Percentiles rank a stretch among this genome's conserved stretches.
These are phyloP conservation scores for Loris lydekkerianus DNA, from an alignment of 2,797 vertebrate genomes.

Conservation along the genomic window DNA sequence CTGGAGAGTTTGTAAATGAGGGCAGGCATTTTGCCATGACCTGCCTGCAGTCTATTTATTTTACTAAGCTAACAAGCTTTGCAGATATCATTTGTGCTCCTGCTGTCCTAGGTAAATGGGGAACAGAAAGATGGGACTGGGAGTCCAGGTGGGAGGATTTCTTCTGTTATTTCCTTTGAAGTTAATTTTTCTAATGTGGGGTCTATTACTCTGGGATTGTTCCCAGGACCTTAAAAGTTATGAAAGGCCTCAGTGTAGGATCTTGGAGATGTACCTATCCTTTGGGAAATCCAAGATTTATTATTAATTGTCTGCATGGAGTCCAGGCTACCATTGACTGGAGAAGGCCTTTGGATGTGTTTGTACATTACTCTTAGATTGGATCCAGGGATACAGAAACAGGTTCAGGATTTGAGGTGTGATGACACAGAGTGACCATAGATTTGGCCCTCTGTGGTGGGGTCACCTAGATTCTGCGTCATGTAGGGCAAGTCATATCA, in stretches of 20 bases:
- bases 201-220: background rate
- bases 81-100: slow-evolving; percentile 53
- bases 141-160: slow-evolving; percentile 54
- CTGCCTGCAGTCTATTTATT: slow-evolving; percentile 74
- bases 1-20: slow-evolving; percentile 80
- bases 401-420: background rate
- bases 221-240: background rate
- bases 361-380: background rate
- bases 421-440: background rate
- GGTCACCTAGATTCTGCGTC: background rate
- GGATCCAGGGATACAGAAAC: background rate
- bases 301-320: background rate
- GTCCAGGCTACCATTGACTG: background rate
- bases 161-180: slow-evolving; percentile 46
- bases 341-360: slow-evolving; percentile 28
- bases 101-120: slow-evolving; percentile 58
- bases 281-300: background rate
- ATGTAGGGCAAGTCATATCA: background rate
- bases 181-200: slow-evolving; percentile 27
- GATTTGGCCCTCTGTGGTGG: background rate
- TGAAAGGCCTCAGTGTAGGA: background rate
- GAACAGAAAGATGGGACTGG: slow-evolving; percentile 9
- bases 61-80: slow-evolving; percentile 75
- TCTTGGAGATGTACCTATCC: background rate
- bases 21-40: slow-evolving; percentile 78